phyloP scores from a whole-genome alignment of 2,888 invertebrate species.

The Chaetoderma sp. region DNA sequence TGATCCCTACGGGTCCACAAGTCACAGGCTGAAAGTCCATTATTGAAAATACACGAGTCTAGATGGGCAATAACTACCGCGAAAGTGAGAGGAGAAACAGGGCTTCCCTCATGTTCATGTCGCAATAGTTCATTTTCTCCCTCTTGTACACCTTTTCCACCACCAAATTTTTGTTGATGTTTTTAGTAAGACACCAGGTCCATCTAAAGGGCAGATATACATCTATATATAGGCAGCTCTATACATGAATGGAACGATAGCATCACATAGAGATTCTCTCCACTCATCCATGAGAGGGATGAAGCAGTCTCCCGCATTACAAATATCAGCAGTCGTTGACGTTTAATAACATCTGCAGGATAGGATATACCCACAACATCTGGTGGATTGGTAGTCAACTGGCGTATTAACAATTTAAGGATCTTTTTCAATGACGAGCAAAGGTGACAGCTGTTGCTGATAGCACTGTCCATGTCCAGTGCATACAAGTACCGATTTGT shows the following conservation, averaged over 20 bases:
- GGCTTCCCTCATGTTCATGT: conserved; percentile 5
- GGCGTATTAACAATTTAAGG: too few relatives aligned
- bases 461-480: too few relatives aligned
- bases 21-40: conserved; percentile 23
- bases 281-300: too few relatives aligned
- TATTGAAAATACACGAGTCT: conserved; percentile 12
- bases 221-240: too few relatives aligned
- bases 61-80: conserved; percentile 10
- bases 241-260: too few relatives aligned
- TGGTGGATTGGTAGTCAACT: too few relatives aligned
- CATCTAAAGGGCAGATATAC: too few relatives aligned
- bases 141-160: conserved; percentile 25
- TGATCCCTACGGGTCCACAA: conserved; percentile 25
- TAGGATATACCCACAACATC: conserved; percentile 17
- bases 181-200: too few relatives aligned
- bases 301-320: conserved; percentile 27
- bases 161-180: conserved; percentile 25
- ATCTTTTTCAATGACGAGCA: too few relatives aligned
- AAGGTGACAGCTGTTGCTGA: too few relatives aligned
- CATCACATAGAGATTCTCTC: too few relatives aligned
- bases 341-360: conserved; percentile 22
- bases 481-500: too few relatives aligned
- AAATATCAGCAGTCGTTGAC: conserved; percentile 18
- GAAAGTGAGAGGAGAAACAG: conserved; percentile 2
- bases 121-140: conserved; percentile 17